Conservation (phyloP, 92 coral and sea anemone genomes). For the Montipora capitata region DNA sequence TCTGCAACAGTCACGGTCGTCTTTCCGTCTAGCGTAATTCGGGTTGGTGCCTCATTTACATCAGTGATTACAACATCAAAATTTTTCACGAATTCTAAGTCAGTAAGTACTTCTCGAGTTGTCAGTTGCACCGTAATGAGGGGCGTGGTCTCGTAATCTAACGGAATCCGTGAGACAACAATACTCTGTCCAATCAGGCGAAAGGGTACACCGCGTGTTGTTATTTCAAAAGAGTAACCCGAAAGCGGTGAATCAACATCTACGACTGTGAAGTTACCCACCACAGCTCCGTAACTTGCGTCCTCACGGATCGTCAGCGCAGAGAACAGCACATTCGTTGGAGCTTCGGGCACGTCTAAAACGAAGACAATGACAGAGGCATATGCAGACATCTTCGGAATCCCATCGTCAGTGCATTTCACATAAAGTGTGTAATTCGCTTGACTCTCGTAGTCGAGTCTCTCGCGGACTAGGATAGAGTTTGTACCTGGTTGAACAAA, state of each 20-base stretch:
- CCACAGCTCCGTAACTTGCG: constrained; percentile 51
- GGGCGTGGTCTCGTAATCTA: constrained; percentile 84
- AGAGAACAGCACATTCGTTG: constrained; percentile 63
- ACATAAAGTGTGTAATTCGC: constrained; percentile 68
- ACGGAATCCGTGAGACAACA: constrained; percentile 75
- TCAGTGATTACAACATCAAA: constrained; percentile 68
- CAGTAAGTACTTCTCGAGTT: constrained; percentile 69
- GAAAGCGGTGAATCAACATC: constrained; percentile 76
- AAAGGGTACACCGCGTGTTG: constrained; percentile 83
- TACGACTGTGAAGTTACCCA: constrained; percentile 54
- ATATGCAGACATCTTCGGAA: constrained; percentile 72
- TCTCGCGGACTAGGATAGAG: constrained; percentile 68
- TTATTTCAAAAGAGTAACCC: constrained; percentile 74
- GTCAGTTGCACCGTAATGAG: constrained; percentile 77
- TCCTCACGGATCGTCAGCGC: constrained; percentile 69
- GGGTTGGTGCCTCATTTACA: constrained; percentile 77
- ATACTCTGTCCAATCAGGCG: constrained; percentile 67
- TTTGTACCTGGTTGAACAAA: constrained; percentile 85
- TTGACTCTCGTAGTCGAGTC: constrained; percentile 69
- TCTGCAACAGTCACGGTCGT: constrained; percentile 61
- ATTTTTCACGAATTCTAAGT: constrained; percentile 64
- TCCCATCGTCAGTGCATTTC: constrained; percentile 80
- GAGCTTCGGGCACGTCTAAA: constrained; percentile 80
- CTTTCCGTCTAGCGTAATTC: constrained; percentile 75
- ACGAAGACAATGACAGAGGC: constrained; percentile 68